Percentiles rank a stretch among this genome's conserved stretches.
phyloP scores from a whole-genome alignment of 2,888 invertebrate genomes.

The Drosophila paramelanica region DNA sequence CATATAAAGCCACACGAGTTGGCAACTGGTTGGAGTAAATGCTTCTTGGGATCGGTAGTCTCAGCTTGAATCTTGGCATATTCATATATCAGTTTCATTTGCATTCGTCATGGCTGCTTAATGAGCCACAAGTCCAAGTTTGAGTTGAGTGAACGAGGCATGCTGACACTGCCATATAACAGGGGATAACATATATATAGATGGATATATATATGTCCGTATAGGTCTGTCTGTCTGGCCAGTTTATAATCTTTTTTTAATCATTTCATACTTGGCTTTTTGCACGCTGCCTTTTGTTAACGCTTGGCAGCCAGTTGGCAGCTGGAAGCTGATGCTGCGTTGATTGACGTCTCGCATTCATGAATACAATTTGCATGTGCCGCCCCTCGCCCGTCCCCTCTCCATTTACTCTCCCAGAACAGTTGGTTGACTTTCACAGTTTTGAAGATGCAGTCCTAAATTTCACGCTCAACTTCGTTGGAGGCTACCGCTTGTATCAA shows the following conservation, averaged over 20 bases:
- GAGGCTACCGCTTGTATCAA: neutral
- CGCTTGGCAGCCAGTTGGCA: constrained; percentile 57
- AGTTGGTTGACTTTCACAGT: constrained; percentile 20
- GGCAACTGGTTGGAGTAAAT: constrained; percentile 21
- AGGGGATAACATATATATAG: constrained; percentile 8
- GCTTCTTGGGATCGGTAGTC: neutral
- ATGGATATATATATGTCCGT: constrained; percentile 14
- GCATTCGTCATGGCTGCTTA: constrained; percentile 84
- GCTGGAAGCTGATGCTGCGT: constrained; percentile 76
- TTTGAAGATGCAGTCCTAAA: neutral
- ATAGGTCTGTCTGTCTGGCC: constrained; percentile 31
- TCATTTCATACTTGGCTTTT: constrained; percentile 65
- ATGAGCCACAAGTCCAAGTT: constrained; percentile 74
- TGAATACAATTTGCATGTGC: constrained; percentile 15
- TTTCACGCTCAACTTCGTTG: neutral
- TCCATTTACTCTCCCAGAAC: constrained; percentile 6
- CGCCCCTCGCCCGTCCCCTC: neutral
- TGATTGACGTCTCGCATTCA: constrained; percentile 71
- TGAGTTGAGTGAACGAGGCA: constrained; percentile 68
- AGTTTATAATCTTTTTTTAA: constrained; percentile 75
- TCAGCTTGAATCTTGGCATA: constrained; percentile 29
- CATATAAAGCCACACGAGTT: constrained; percentile 65
- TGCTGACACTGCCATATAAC: constrained; percentile 47
- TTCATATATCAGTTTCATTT: constrained; percentile 79
- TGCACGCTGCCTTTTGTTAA: constrained; percentile 64